These are phyloP conservation scores for Junonia oenone DNA, from an alignment of 2,888 invertebrate species.

Conservation along the genomic window DNA sequence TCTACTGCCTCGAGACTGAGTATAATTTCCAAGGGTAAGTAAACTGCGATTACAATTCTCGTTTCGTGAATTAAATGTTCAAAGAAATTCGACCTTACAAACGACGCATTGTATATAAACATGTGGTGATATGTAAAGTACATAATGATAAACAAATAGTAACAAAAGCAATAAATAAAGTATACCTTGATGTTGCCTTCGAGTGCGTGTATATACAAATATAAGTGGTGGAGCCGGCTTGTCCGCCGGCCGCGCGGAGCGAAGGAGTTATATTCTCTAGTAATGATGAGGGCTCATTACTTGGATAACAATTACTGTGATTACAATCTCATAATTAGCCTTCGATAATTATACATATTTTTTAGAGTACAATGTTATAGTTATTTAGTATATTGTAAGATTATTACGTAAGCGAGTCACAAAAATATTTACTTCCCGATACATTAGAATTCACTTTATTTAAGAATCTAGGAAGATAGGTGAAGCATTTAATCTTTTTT, in stretches of 20 bases:
- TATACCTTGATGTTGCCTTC: slow-evolving; percentile 79
- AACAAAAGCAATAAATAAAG: slow-evolving; percentile 79
- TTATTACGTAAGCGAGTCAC: slow-evolving; percentile 72
- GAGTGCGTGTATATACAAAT: slow-evolving; percentile 36
- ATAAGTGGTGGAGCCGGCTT: slow-evolving; percentile 56
- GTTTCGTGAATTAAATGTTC: slow-evolving; percentile 47
- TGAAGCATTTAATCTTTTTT: slow-evolving; percentile 71
- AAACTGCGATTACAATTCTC: slow-evolving; percentile 40
- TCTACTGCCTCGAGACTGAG: slow-evolving; percentile 62
- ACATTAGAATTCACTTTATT: slow-evolving; percentile 68
- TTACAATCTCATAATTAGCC: slow-evolving; percentile 78
- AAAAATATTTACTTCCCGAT: slow-evolving; percentile 75
- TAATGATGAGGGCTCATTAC: slow-evolving; percentile 62
- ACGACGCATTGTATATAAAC: slow-evolving; percentile 60
- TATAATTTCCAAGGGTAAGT: slow-evolving; percentile 46
- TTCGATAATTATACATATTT: slow-evolving; percentile 80
- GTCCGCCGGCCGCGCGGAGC: slow-evolving; percentile 36
- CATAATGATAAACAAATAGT: slow-evolving; percentile 55
- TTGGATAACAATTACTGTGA: slow-evolving; percentile 78
- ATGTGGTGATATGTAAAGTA: slow-evolving; percentile 73
- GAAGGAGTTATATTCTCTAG: slow-evolving; percentile 19
- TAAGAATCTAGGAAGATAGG: slow-evolving; percentile 71
- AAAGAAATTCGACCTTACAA: slow-evolving; percentile 49
- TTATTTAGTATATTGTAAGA: slow-evolving; percentile 75
- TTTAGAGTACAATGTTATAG: slow-evolving; percentile 80